phyloP scores from a whole-genome alignment of 2,113 vertebrate genomes.

The Typhlomys cinereus region DNA sequence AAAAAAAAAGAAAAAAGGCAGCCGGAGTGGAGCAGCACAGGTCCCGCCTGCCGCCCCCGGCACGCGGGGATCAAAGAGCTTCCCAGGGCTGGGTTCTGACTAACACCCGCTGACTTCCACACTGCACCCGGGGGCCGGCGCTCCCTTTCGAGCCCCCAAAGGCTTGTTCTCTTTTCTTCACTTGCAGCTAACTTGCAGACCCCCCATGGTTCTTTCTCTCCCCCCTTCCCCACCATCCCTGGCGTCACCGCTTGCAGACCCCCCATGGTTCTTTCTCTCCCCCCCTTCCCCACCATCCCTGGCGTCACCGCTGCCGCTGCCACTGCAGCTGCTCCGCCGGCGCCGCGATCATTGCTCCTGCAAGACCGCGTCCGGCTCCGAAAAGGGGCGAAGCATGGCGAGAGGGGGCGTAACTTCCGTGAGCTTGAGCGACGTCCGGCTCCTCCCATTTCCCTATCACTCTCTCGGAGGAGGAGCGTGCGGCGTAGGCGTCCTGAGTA shows the following conservation, averaged over 20 bases:
- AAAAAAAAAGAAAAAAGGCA: no score
- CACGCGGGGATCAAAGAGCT: neutral
- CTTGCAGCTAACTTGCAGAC: no score
- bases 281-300: constrained; percentile 23
- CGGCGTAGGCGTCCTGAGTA: constrained; percentile 44
- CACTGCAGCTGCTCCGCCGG: no score
- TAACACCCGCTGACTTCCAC: neutral
- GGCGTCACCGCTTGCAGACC: neutral
- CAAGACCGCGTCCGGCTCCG: no score
- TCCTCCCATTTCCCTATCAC: neutral
- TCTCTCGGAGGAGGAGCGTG: neutral
- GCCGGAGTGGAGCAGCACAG: neutral
- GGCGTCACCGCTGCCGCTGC: constrained; percentile 52
- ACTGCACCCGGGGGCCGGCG: fast-evolving
- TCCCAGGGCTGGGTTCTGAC: neutral
- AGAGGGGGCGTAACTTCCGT: neutral
- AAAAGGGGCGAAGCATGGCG: no score
- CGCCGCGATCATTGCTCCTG: no score
- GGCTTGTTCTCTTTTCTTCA: neutral
- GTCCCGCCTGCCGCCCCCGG: neutral
- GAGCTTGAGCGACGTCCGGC: neutral
- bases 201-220: neutral
- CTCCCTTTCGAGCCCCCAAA: neutral
- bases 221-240: constrained; percentile 1
- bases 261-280: neutral